These are phyloP conservation scores for Podarcis lilfordi DNA, from an alignment of 2,797 vertebrate species.

Conservation along the genomic window DNA sequence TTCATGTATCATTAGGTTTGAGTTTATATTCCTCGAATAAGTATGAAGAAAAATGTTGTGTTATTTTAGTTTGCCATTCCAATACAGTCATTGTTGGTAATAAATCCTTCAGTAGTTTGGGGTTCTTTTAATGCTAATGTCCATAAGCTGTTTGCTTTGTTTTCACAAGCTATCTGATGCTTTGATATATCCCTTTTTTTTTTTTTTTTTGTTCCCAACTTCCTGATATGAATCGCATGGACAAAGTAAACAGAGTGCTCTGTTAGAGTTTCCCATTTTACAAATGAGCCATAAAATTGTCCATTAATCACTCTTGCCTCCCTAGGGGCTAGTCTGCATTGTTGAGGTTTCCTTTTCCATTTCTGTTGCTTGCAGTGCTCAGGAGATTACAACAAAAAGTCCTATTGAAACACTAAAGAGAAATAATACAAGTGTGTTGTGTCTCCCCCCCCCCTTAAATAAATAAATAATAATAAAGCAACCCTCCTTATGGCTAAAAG, in stretches of 20 bases:
- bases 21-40: slow-evolving; percentile 39
- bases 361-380: slow-evolving; percentile 72
- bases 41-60: slow-evolving; percentile 51
- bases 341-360: slow-evolving; percentile 79
- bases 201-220: slow-evolving; percentile 36
- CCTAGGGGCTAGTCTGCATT: slow-evolving; percentile 68
- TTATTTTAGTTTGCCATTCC: slow-evolving; percentile 53
- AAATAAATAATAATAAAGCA: slow-evolving; percentile 34
- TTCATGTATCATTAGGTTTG: slow-evolving; percentile 54
- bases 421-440: slow-evolving; percentile 44
- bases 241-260: slow-evolving; percentile 76
- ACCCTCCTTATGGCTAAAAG: slow-evolving; percentile 28
- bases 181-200: slow-evolving; percentile 21
- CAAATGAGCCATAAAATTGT: slow-evolving; percentile 81
- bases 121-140: slow-evolving; percentile 50
- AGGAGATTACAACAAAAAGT: slow-evolving; percentile 65
- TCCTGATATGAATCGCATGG: slow-evolving; percentile 70
- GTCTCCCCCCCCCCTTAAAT: slow-evolving; percentile 39
- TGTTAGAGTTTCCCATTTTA: slow-evolving; percentile 76
- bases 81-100: slow-evolving; percentile 58
- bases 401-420: slow-evolving; percentile 41
- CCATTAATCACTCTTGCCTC: slow-evolving; percentile 75
- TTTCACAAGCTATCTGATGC: slow-evolving; percentile 63
- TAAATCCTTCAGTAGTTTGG: slow-evolving; percentile 63
- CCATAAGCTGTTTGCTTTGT: slow-evolving; percentile 60